Conservation (phyloP, 2,113 vertebrate genomes). For the Xiphorhynchus elegans region DNA sequence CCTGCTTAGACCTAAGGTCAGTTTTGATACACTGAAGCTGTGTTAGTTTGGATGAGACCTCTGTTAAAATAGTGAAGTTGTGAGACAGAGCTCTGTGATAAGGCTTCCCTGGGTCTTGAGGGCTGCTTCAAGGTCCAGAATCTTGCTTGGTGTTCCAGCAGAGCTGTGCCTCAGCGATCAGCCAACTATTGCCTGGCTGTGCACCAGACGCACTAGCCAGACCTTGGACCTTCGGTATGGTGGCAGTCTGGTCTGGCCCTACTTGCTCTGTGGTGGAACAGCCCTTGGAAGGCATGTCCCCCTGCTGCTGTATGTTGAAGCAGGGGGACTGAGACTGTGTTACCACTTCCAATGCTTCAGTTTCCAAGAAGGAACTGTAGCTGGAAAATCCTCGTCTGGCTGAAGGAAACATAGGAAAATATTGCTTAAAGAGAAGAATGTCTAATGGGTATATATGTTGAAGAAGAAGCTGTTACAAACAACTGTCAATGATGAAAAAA, state of each 20-base stretch:
- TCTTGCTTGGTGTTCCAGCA: fast-evolving
- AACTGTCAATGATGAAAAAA: background rate
- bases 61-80: background rate
- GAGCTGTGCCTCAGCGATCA: background rate
- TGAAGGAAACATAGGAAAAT: background rate
- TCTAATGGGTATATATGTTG: fast-evolving
- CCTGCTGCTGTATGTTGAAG: fast-evolving
- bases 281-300: background rate
- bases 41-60: background rate
- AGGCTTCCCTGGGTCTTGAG: background rate
- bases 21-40: background rate
- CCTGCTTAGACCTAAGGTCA: background rate
- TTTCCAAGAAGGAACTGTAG: background rate
- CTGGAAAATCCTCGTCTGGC: background rate
- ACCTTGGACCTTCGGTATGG: too few relatives aligned
- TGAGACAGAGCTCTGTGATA: background rate
- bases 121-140: background rate
- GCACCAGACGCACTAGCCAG: background rate
- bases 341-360: background rate
- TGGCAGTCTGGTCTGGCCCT: fast-evolving
- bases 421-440: background rate
- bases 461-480: background rate
- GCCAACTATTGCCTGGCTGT: fast-evolving
- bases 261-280: background rate
- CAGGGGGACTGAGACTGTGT: background rate